phyloP scores from a whole-genome alignment of 2,888 invertebrate genomes.

The Sisyra terminalis region DNA sequence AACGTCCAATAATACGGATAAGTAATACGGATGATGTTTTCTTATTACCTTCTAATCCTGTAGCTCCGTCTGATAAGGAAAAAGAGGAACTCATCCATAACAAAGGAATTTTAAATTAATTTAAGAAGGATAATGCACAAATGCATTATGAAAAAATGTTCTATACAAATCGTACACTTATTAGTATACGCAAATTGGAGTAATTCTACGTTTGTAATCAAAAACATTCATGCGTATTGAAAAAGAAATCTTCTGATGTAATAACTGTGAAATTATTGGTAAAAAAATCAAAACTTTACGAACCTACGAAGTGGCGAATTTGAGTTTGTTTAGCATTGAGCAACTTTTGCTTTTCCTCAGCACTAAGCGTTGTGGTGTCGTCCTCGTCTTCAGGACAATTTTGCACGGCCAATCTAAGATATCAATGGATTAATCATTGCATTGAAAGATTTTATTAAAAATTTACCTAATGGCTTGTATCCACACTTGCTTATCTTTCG shows the following conservation, averaged over 20 bases:
- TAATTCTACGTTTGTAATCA: too few relatives aligned
- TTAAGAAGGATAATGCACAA: conserved; percentile 5
- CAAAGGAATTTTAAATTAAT: background rate
- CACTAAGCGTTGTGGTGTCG: conserved; percentile 47
- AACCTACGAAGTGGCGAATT: conserved; percentile 67
- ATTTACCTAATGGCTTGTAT: conserved; percentile 63
- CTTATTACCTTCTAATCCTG: conserved; percentile 29
- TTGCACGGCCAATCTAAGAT: conserved; percentile 53
- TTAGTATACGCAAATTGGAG: too few relatives aligned
- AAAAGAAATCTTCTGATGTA: background rate
- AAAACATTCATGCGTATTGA: background rate
- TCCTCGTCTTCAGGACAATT: conserved; percentile 73
- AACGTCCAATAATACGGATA: background rate
- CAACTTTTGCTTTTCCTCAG: conserved; percentile 62
- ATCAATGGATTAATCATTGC: background rate
- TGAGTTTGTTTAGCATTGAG: conserved; percentile 63
- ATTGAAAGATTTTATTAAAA: background rate
- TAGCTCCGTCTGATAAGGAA: conserved; percentile 24
- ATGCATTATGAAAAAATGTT: conserved; percentile 7
- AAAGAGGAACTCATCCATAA: conserved; percentile 14
- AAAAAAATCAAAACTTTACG: conserved; percentile 18
- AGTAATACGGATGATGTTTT: background rate
- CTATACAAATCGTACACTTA: background rate
- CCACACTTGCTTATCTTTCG: conserved; percentile 82
- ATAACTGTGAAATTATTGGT: too few relatives aligned